Base-by-base conservation (phyloP, 2,888 invertebrate genomes). In the Stenchaetothrips biformis region DNA sequence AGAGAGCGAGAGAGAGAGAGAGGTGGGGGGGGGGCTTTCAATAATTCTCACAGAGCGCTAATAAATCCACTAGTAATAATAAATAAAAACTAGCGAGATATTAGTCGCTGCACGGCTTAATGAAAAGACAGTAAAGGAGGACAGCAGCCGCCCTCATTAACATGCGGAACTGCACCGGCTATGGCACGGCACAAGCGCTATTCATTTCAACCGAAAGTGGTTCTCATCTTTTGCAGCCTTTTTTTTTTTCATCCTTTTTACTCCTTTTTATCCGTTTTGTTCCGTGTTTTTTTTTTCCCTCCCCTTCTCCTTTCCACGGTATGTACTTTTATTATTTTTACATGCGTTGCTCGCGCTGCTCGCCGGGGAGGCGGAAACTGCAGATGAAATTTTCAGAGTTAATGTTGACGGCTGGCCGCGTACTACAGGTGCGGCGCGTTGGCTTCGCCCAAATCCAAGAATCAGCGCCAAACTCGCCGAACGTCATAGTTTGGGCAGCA, bases 381-480 rank as follows among this genome's bases (percentile, higher is more conserved):
- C 67, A 25, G 67, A 74, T 74, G 67, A 74, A 74, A 74, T 74
- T 74, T 74, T 11, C 67, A 74, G 25, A 74, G 67, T 74, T 74
- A 74, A 25, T 74, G 67, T 74, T 74, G 25, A 74, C 67, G 25
- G 21, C 25, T 13, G 18, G 53, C 18, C 37, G 4, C 18, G 53
- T 53, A 13, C 18, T 53, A 13, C 53, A 53, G 53, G 13, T 18
- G 53, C 13, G 53, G 53, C 53, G 53, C 3, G 53, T 53, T 1
- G 37, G 37, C 37, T 4, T 37, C 37, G 37, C 37, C 37, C 37
- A 37, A 37, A 37, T 37, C 37, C 37, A 37, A 37, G 37, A 37
- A 37, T 37, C 37, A 37, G 4, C 37, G 37, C 2, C 37, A 1
- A 37, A 37, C 37, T 37, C 37, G 37, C 37, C 37, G 37, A 37